Conservation (phyloP, 2,888 invertebrate genomes). For the Drosophila anomelani region DNA sequence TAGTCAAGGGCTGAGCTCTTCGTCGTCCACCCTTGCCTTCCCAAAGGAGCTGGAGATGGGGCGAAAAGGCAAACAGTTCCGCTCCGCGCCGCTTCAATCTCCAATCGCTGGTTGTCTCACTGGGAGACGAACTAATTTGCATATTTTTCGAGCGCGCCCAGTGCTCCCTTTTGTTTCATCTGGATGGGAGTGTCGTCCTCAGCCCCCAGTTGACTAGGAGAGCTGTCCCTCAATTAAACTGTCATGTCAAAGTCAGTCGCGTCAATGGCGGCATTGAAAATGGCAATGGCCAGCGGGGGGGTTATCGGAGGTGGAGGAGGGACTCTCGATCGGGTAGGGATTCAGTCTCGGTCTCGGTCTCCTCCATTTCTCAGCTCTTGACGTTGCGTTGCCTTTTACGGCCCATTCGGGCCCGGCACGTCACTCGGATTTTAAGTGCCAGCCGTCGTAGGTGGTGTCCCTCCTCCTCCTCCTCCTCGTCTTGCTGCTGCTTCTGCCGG, state of each 20-base stretch:
- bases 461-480: not conserved
- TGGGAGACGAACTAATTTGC: slow-evolving; percentile 68
- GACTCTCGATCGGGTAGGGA: slow-evolving; percentile 1
- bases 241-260: slow-evolving; percentile 72
- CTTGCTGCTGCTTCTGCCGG: not conserved
- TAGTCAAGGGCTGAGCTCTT: slow-evolving; percentile 39
- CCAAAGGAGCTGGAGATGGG: slow-evolving; percentile 10
- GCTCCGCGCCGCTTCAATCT: slow-evolving; percentile 20
- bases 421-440: slow-evolving; percentile 43
- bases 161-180: slow-evolving; percentile 21
- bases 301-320: no score
- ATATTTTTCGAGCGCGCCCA: slow-evolving; percentile 53
- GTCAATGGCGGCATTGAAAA: slow-evolving; percentile 53
- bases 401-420: slow-evolving; percentile 25
- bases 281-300: slow-evolving; percentile 25
- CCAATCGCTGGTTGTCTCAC: slow-evolving; percentile 24
- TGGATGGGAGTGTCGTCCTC: not conserved
- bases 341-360: not conserved
- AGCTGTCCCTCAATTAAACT: slow-evolving; percentile 71
- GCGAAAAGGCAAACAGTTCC: slow-evolving; percentile 23
- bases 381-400: slow-evolving; percentile 37
- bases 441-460: not conserved
- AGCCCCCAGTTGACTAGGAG: not conserved
- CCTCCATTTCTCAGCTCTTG: slow-evolving; percentile 2
- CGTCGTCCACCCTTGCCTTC: not conserved